phyloP scores from a whole-genome alignment of 2,113 vertebrate species.

The Indri indri region DNA sequence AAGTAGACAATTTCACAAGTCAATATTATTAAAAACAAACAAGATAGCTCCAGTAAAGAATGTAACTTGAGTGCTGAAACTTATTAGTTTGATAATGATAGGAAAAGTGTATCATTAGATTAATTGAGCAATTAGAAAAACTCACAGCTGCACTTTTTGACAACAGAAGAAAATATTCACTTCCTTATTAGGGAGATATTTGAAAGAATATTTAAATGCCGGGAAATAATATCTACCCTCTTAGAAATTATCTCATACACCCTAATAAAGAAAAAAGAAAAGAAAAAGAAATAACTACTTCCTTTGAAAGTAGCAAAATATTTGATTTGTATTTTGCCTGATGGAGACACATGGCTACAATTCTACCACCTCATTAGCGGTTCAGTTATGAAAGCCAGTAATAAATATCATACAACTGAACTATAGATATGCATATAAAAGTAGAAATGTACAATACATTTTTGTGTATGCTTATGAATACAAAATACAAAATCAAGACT shows the following conservation, averaged over 20 bases:
- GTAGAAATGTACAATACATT: slow-evolving; percentile 25
- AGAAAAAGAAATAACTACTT: slow-evolving; percentile 39
- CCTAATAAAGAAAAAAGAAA: slow-evolving; percentile 43
- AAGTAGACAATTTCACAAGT: slow-evolving; percentile 71
- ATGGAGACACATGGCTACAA: slow-evolving; percentile 50
- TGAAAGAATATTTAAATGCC: slow-evolving; percentile 61
- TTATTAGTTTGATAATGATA: slow-evolving; percentile 80
- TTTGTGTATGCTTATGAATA: slow-evolving; percentile 52
- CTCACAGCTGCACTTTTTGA: slow-evolving; percentile 84
- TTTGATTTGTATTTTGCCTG: slow-evolving; percentile 70
- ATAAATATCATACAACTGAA: slow-evolving; percentile 68
- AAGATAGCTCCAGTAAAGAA: slow-evolving; percentile 69
- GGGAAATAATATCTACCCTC: slow-evolving; percentile 63
- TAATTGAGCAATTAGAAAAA: slow-evolving; percentile 86
- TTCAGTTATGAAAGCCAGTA: slow-evolving; percentile 64
- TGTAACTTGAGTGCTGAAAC: slow-evolving; percentile 64
- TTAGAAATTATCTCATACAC: slow-evolving; percentile 41
- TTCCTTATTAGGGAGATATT: slow-evolving; percentile 73
- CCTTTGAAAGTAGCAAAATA: slow-evolving; percentile 68
- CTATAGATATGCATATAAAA: slow-evolving; percentile 46
- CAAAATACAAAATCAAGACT: slow-evolving; percentile 50
- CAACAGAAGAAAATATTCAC: slow-evolving; percentile 73
- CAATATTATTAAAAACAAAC: slow-evolving; percentile 69
- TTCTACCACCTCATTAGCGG: slow-evolving; percentile 66
- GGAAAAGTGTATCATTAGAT: slow-evolving; percentile 84